Evolutionary conservation across 35 echinoderm and acorn worm species (phyloP).

Genomic region (Hemicentrotus pulcherrimus): DNA sequence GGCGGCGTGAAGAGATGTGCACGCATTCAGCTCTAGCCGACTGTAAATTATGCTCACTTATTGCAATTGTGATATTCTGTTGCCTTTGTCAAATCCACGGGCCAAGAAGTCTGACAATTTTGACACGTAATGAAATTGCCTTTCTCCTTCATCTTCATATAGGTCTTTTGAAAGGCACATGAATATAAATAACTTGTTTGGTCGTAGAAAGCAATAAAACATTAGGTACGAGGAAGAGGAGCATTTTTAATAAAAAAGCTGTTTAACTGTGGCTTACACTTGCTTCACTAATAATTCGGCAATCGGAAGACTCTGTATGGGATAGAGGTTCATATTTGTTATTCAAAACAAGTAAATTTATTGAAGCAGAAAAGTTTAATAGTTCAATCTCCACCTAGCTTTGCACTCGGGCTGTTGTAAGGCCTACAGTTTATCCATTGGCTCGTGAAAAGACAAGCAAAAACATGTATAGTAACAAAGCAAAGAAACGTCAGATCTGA

Average conservation of each 20-base stretch:
- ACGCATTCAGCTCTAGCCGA: background rate
- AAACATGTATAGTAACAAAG: background rate
- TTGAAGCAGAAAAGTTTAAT: conserved; percentile 38
- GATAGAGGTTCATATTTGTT: background rate
- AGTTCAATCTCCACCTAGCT: background rate
- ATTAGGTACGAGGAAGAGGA: background rate
- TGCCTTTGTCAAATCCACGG: conserved; percentile 17
- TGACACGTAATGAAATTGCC: conserved; percentile 43
- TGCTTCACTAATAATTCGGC: background rate
- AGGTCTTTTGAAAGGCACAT: conserved; percentile 4
- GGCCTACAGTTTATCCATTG: background rate
- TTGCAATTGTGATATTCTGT: conserved; percentile 45
- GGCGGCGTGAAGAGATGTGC: conserved; percentile 12
- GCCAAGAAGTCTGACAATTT: background rate
- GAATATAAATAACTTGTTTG: conserved; percentile 26
- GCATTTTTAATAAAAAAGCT: background rate
- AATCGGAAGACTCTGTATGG: background rate
- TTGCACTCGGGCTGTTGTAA: background rate
- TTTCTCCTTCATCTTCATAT: conserved; percentile 16
- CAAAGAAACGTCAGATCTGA: background rate
- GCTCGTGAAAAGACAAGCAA: background rate
- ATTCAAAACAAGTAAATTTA: background rate
- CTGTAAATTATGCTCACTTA: conserved; percentile 42
- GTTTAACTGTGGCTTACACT: background rate
- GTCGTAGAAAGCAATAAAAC: background rate